phyloP scores from a whole-genome alignment of 2,797 vertebrate species.

The Halcyon leucocephala region DNA sequence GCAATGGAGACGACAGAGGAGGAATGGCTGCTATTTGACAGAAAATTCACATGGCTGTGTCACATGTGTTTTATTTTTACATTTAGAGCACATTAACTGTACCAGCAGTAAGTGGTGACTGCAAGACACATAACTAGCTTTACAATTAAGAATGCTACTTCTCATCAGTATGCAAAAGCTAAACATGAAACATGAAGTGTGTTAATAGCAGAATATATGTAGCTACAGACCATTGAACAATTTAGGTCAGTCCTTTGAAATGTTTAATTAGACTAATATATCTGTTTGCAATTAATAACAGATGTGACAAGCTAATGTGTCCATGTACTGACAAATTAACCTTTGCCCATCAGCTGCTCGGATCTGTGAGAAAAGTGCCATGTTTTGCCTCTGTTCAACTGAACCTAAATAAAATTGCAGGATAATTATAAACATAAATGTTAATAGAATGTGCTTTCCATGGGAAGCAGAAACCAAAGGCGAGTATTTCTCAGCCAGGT shows the following conservation, averaged over 20 bases:
- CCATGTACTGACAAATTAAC: constrained; percentile 95
- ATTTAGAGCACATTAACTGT: constrained; percentile 71
- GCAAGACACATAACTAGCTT: constrained; percentile 65
- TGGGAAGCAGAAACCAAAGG: constrained; percentile 51
- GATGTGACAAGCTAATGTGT: constrained; percentile 91
- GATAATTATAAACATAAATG: constrained; percentile 96
- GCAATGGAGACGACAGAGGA: constrained; percentile 73
- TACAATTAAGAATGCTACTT: constrained; percentile 79
- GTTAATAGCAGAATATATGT: constrained; percentile 77
- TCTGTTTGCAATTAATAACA: constrained; percentile 94
- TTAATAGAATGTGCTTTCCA: constrained; percentile 85
- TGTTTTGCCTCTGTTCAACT: constrained; percentile 84
- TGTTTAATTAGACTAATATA: constrained; percentile 87
- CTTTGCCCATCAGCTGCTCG: constrained; percentile 95
- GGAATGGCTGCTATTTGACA: constrained; percentile 76
- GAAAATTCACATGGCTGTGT: constrained; percentile 80
- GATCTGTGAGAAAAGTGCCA: constrained; percentile 94
- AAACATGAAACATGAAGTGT: constrained; percentile 79
- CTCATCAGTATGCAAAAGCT: constrained; percentile 75
- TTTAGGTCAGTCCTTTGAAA: constrained; percentile 85
- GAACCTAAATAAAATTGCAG: constrained; percentile 84
- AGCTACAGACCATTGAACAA: constrained; percentile 82
- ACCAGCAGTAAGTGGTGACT: constrained; percentile 77
- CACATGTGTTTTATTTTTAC: constrained; percentile 78
- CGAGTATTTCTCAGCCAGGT: constrained; percentile 57